Base-by-base conservation (phyloP, 1,140 invertebrate species). In the Medauroidea extradentata region DNA sequence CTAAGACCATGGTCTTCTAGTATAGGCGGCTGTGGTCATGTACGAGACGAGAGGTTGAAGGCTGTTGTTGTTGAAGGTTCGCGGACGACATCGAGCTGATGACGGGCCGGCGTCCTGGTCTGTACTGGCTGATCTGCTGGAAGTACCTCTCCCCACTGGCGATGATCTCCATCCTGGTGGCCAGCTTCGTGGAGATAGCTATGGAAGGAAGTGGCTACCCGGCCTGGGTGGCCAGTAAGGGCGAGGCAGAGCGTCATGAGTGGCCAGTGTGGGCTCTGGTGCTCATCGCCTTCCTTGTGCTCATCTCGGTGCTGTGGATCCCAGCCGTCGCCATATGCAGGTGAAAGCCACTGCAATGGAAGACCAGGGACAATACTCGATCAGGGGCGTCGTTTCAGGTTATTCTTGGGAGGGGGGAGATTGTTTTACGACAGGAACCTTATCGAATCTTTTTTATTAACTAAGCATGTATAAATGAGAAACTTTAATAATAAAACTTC, bases 61-160 rank as follows among this genome's bases (percentile, higher is more conserved):
- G n/a, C n/a, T n/a, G n/a, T n/a, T n/a, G n/a, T n/a, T n/a, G n/a
- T n/a, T 65, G 18, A 58, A 91, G 89, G 69, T 96, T 96, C 69
- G 88, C 90, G 4, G 92, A 95, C 68, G 93, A 96, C 71, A 94
- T 96, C 62, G 91, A 96, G 76, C 78, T 94, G 69, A 97, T 97
- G 94, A 96, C 92, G 3, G 93, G 94, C 0, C 84, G 84, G 43
- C 77, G 91, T 25, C 93, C 93, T 3, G 86, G 86, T 1, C 77
- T 91, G 3, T 96, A 94, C 70, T 96, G 93, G 93, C 74, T 93
- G 60, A 86, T 95, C 61, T 96, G 93, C 72, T 96, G 94, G 93
- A 93, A 94, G 69, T 97, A 94, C 66, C 72, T 96, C 9, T 94
- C 92, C 23, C 94, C 94, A 0, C 69, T 88, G 52, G 91, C 93